Base-by-base conservation (phyloP, 2,113 vertebrate genomes). In the Tricholaema leucomelas region DNA sequence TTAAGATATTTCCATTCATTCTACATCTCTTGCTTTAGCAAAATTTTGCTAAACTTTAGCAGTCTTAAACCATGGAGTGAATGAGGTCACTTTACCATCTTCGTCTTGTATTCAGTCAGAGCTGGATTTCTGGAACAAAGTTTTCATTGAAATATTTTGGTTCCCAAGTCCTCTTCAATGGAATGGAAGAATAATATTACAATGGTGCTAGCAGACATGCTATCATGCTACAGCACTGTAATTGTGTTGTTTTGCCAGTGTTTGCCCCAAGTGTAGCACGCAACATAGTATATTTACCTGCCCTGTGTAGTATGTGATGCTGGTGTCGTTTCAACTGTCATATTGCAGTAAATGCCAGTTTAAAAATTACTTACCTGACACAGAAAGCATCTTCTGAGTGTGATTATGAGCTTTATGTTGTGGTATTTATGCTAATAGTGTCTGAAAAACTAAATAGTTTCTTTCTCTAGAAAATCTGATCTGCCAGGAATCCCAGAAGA, bases 41-140 rank as follows among this genome's bases (percentile, higher is more conserved):
- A 23, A 19, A 54, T 81, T 94, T 90, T 78, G 18, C 54, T 85
- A 36, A 55, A 25, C 21, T 90, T 92, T 61, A 86, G 30, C 38
- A 85, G 75, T 35, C 44, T 61, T 84, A 65, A 77, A 63, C 52
- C 35, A 25, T 23, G 48, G 14, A 83, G 55, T 25, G 70, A 84
- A 84, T 50, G 24, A 88, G 35, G 70, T 85, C 54, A 52, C 33
- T 79, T 93, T 58, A 67, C 36, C 35, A 52, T 73, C 73, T 72
- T 94, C 66, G 81, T 40, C 65, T 42, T 20, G 30, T 69, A 84
- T 59, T 44, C 35, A 84, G 6, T 60, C 18, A 58, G 17, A 72
- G 70, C 25, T 88, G 65, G 55, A 66, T 88, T 90, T 94, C 63
- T 70, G 54, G 42, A 92, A 50, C 36, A 73, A 77, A 92, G n/a